These are phyloP conservation scores for Enteromius treurensis DNA, from an alignment of 2,797 vertebrate genomes.

Conservation along the genomic window DNA sequence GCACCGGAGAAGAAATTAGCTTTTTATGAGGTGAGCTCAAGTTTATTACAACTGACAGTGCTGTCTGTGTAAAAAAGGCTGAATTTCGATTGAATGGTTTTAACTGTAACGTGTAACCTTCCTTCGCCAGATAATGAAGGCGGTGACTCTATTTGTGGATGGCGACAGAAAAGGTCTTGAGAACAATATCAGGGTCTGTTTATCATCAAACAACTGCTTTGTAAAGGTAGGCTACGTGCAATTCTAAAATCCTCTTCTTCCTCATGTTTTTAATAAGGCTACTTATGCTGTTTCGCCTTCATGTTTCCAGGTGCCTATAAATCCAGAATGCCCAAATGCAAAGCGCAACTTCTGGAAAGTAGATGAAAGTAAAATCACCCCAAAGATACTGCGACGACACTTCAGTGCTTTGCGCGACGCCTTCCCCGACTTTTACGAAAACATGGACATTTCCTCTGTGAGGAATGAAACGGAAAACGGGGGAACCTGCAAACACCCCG, in stretches of 20 bases:
- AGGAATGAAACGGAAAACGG: background rate
- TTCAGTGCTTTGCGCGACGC: conserved; percentile 12
- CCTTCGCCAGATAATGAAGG: conserved; percentile 12
- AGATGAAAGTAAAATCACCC: conserved; percentile 23
- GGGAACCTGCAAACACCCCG: background rate
- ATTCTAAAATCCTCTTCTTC: too few relatives aligned
- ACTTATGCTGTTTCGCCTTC: background rate
- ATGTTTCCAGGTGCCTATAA: conserved; percentile 11
- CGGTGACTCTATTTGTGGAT: background rate
- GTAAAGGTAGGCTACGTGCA: conserved; percentile 13
- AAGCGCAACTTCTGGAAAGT: conserved; percentile 43
- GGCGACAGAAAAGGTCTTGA: conserved; percentile 30
- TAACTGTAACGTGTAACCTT: background rate
- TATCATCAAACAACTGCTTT: conserved; percentile 37
- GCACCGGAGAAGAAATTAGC: conserved; percentile 19
- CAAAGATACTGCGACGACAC: conserved; percentile 30
- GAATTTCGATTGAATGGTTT: background rate
- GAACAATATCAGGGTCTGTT: conserved; percentile 38
- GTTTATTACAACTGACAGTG: background rate
- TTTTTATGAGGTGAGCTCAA: conserved; percentile 18
- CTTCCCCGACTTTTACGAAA: background rate
- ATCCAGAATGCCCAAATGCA: conserved; percentile 8
- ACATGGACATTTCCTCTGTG: background rate
- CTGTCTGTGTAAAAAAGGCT: background rate
- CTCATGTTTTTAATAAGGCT: background rate